phyloP scores from a whole-genome alignment of 2,888 invertebrate species.

The Phasia obesa region DNA sequence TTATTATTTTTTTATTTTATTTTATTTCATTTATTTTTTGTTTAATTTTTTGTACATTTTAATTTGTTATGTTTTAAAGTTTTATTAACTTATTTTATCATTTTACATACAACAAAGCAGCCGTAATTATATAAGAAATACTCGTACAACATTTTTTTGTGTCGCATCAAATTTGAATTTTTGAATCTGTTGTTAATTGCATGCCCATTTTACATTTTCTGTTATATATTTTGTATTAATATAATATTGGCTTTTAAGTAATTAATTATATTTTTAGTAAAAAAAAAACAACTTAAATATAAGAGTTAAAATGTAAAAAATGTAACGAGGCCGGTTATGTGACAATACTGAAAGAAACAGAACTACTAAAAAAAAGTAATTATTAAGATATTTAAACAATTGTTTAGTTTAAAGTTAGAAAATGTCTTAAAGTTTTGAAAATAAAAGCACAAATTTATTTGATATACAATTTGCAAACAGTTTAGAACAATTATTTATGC shows the following conservation, averaged over 20 bases:
- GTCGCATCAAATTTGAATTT: background rate
- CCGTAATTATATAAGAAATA: conserved; percentile 47
- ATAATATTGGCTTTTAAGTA: conserved; percentile 46
- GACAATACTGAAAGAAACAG: conserved; percentile 67
- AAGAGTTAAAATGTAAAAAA: conserved; percentile 45
- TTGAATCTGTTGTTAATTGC: conserved; percentile 12
- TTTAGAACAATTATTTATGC: background rate
- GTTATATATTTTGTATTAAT: conserved; percentile 56
- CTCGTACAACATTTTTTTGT: conserved; percentile 8
- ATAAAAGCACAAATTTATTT: background rate
- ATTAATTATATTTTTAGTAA: conserved; percentile 40
- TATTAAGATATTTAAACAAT: conserved; percentile 23
- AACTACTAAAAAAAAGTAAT: background rate
- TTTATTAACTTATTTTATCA: conserved; percentile 78
- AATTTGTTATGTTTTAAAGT: conserved; percentile 78
- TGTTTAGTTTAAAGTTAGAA: background rate
- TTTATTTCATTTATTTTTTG: conserved; percentile 70
- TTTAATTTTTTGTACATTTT: conserved; percentile 74
- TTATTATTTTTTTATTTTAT: conserved; percentile 74
- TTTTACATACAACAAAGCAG: conserved; percentile 60
- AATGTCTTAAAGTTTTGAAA: background rate
- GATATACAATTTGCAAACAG: background rate
- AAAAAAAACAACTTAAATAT: conserved; percentile 22
- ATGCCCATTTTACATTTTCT: conserved; percentile 13
- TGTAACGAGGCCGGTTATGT: conserved; percentile 73